Conservation (phyloP, 2,797 vertebrate species). For the Enteromius argenteus region DNA sequence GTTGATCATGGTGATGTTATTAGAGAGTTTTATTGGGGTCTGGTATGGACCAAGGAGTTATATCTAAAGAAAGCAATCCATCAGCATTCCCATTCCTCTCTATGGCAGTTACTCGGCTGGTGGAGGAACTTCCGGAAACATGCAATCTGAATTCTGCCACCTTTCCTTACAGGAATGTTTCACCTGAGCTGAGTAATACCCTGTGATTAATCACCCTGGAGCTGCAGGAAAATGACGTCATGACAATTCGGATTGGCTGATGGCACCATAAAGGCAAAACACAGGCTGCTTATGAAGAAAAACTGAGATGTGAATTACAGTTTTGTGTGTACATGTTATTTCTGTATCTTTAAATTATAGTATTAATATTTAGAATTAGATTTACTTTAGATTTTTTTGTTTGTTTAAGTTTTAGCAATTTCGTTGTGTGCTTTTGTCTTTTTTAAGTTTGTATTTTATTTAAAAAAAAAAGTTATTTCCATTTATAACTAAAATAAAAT, state of each 20-base stretch:
- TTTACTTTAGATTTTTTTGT: too few species aligned
- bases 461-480: too few species aligned
- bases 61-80: background rate
- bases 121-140: background rate
- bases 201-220: background rate
- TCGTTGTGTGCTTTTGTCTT: too few species aligned
- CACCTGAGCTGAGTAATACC: background rate
- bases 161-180: background rate
- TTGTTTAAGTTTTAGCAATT: too few species aligned
- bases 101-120: background rate
- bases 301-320: background rate
- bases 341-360: background rate
- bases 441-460: too few species aligned
- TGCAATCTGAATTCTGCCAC: background rate
- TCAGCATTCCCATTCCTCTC: background rate
- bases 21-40: background rate
- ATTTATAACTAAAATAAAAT: too few species aligned
- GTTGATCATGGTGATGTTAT: constrained; percentile 11
- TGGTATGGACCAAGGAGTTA: background rate
- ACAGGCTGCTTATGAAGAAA: background rate
- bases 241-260: background rate
- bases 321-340: background rate
- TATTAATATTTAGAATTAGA: too few species aligned
- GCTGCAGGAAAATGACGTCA: background rate
- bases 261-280: background rate